phyloP scores from a whole-genome alignment of 64 coral and sea anemone species.

The Platygyra sinensis region DNA sequence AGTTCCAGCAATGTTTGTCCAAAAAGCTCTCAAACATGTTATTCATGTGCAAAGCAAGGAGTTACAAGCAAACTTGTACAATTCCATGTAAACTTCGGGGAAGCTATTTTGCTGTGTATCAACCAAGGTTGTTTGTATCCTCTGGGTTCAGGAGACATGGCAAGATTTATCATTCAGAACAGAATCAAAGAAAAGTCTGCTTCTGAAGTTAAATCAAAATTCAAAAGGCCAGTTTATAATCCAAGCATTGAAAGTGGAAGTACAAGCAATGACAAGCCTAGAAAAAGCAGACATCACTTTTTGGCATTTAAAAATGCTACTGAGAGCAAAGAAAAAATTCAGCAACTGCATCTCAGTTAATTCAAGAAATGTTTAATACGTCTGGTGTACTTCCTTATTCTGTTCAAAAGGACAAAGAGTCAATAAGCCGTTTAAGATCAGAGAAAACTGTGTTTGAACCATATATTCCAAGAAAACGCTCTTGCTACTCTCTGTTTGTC shows the following conservation, averaged over 20 bases:
- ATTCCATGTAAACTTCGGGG: slow-evolving; percentile 23
- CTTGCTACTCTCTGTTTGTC: too few species aligned
- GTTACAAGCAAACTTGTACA: slow-evolving; percentile 3
- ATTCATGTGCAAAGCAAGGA: slow-evolving; percentile 19
- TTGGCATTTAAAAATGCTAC: neutral
- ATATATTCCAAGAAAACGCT: neutral
- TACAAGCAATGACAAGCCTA: neutral
- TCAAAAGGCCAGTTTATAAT: neutral
- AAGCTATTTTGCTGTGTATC: slow-evolving; percentile 26
- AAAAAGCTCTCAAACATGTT: neutral
- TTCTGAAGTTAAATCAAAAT: neutral
- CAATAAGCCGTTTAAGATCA: too few species aligned
- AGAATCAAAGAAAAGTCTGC: neutral
- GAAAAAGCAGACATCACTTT: neutral
- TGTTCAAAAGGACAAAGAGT: neutral
- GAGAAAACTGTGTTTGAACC: neutral
- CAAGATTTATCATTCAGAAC: neutral
- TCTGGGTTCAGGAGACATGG: neutral
- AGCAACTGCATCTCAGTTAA: neutral
- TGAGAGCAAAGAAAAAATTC: neutral
- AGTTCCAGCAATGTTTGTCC: neutral
- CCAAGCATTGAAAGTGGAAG: neutral
- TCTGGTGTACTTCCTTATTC: neutral
- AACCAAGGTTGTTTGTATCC: slow-evolving; percentile 17
- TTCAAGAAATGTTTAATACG: neutral